Percentiles rank a stretch among this genome's conserved stretches.
These are phyloP conservation scores for Polydrusus cervinus DNA, from an alignment of 2,888 invertebrate species.

Conservation along the genomic window DNA sequence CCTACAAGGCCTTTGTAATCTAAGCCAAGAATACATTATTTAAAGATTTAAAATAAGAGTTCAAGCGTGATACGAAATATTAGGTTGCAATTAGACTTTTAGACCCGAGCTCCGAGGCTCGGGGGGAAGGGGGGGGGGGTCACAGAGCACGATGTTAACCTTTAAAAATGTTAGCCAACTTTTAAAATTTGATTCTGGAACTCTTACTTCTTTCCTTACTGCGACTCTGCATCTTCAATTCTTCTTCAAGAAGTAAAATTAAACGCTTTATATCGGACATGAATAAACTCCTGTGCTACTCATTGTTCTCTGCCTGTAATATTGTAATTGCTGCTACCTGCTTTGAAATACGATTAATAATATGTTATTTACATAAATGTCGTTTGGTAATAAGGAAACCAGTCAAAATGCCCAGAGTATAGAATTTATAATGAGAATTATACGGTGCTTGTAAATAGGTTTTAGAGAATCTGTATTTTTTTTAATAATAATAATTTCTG, in stretches of 20 bases:
- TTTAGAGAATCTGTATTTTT: neutral
- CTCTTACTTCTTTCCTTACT: neutral
- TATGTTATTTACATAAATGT: slow-evolving; percentile 51
- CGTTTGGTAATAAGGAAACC: slow-evolving; percentile 49
- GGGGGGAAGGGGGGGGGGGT: too few relatives aligned
- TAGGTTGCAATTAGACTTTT: too few relatives aligned
- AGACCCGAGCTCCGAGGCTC: too few relatives aligned
- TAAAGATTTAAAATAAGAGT: too few relatives aligned
- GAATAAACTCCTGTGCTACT: slow-evolving; percentile 44
- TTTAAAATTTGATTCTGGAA: too few relatives aligned
- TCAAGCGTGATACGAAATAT: too few relatives aligned
- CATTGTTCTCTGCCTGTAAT: slow-evolving; percentile 50
- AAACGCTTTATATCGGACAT: slow-evolving; percentile 50
- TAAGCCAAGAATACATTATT: too few relatives aligned
- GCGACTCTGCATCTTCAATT: slow-evolving; percentile 29
- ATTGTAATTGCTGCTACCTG: slow-evolving; percentile 53
- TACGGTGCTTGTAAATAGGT: neutral
- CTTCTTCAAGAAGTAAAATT: slow-evolving; percentile 39
- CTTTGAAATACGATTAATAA: slow-evolving; percentile 51
- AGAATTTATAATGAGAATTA: slow-evolving; percentile 32
- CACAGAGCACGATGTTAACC: too few relatives aligned
- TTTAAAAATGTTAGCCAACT: too few relatives aligned
- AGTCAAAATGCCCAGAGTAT: slow-evolving; percentile 34
- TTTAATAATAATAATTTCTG: too few relatives aligned
- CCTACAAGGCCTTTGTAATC: too few relatives aligned